A percentile compares a stretch with the other conserved stretches of the same genome.
Conservation (phyloP, 1,140 invertebrate genomes). For the Panagrolaimus sp. region DNA sequence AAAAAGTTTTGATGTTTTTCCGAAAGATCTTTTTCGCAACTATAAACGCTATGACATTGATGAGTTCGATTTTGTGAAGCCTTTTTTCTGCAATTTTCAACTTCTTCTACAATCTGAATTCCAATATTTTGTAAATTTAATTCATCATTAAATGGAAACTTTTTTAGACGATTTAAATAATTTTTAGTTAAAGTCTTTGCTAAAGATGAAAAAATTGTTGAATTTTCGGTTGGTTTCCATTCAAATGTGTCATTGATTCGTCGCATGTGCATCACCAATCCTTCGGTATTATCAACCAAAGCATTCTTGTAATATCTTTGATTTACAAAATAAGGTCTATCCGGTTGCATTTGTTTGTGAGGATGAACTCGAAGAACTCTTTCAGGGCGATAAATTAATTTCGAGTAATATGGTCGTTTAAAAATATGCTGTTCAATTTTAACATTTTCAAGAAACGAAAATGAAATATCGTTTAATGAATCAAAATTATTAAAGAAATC, state of each 20-base stretch:
- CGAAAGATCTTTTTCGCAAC: background rate
- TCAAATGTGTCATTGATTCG: constrained; percentile 9
- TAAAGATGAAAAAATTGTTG: background rate
- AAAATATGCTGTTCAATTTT: constrained; percentile 29
- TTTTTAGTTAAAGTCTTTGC: background rate
- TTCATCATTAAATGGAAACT: no score
- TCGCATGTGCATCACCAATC: background rate
- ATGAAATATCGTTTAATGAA: background rate
- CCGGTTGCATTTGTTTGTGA: constrained; percentile 11
- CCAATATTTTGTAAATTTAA: background rate
- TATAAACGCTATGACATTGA: constrained; percentile 2
- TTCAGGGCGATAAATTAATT: constrained; percentile 28
- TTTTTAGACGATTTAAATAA: no score
- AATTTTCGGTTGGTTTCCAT: constrained; percentile 1
- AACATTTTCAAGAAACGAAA: constrained; percentile 15
- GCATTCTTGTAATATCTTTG: background rate
- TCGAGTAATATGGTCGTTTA: constrained; percentile 25
- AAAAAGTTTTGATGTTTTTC: constrained; percentile 8
- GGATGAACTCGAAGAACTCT: constrained; percentile 18
- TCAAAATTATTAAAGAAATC: background rate
- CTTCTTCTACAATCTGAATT: constrained; percentile 10
- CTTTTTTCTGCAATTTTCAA: constrained; percentile 15
- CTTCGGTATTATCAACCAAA: background rate
- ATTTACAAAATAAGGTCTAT: constrained; percentile 12
- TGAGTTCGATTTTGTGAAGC: background rate